Evolutionary conservation across 2,797 vertebrate genomes (phyloP).

Genomic region (Poliocrania exsul): DNA sequence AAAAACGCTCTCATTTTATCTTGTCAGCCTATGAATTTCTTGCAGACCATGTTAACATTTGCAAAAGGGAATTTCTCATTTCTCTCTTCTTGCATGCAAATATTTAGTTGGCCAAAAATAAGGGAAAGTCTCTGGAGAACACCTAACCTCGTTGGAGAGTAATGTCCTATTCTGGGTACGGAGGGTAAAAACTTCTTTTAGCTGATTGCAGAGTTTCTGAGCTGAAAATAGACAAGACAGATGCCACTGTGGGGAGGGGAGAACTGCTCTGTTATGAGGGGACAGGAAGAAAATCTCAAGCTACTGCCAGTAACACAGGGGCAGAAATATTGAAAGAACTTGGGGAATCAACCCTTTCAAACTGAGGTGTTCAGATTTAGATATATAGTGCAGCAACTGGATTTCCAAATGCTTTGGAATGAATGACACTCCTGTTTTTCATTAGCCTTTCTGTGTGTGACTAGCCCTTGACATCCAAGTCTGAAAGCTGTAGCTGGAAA

Average conservation of each 20-base stretch:
- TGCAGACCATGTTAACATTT: not conserved
- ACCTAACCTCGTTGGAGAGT: not conserved
- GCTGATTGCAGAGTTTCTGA: not conserved
- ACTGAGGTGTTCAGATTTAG: not conserved
- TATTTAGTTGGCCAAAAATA: not conserved
- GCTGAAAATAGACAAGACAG: not conserved
- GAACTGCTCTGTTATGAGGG: not conserved
- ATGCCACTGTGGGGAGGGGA: not conserved
- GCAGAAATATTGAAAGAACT: not conserved
- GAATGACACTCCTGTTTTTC: not conserved
- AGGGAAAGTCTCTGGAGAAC: not conserved
- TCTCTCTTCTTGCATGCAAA: not conserved
- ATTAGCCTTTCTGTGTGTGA: not conserved
- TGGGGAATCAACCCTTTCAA: not conserved
- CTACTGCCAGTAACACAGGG: not conserved
- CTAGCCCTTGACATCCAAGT: not conserved
- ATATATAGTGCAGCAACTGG: not conserved
- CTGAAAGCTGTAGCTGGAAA: not conserved
- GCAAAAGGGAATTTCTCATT: not conserved
- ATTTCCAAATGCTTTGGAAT: not conserved
- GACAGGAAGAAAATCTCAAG: conserved; percentile 4
- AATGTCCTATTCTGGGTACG: not conserved
- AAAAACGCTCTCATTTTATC: conserved; percentile 12
- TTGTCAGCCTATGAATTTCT: not conserved
- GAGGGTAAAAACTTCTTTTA: not conserved